phyloP scores from a whole-genome alignment of 1,140 invertebrate genomes.

The Drosophila sproati region DNA sequence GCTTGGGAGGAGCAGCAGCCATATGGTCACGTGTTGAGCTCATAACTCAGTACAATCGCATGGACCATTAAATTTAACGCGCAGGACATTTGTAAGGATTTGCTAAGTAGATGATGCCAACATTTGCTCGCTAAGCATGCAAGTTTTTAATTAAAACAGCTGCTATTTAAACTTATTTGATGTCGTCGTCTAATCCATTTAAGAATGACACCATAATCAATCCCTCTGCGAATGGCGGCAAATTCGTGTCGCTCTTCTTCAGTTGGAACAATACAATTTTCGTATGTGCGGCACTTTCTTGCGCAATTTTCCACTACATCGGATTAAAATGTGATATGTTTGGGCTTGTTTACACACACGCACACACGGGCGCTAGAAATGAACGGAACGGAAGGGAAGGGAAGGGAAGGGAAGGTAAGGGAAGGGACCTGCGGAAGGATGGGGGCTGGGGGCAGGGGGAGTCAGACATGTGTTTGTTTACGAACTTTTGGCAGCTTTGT shows the following conservation, averaged over 20 bases:
- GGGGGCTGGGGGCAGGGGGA: conserved; percentile 5
- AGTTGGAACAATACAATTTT: conserved; percentile 62
- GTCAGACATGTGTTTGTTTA: conserved; percentile 80
- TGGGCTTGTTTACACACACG: conserved; percentile 77
- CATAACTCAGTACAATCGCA: conserved; percentile 69
- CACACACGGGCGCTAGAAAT: conserved; percentile 3
- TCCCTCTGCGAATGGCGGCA: conserved; percentile 39
- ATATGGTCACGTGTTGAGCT: conserved; percentile 74
- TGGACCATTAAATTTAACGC: conserved; percentile 59
- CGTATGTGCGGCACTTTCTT: conserved; percentile 46
- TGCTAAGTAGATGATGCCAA: conserved; percentile 6
- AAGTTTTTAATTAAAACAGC: conserved; percentile 57
- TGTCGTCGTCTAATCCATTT: conserved; percentile 53
- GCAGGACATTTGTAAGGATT: conserved; percentile 53
- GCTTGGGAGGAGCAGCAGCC: conserved; percentile 26
- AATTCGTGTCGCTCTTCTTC: conserved; percentile 28
- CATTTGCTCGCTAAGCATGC: not conserved
- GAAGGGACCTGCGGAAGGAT: not conserved
- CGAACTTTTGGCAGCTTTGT: conserved; percentile 79
- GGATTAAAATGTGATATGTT: conserved; percentile 84
- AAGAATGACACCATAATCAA: conserved; percentile 74
- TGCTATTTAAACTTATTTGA: conserved; percentile 63
- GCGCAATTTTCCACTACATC: conserved; percentile 81
- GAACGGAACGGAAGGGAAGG: no score
- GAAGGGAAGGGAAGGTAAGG: no score